phyloP scores from a whole-genome alignment of 2,113 vertebrate species.

The Apteryx owenii region DNA sequence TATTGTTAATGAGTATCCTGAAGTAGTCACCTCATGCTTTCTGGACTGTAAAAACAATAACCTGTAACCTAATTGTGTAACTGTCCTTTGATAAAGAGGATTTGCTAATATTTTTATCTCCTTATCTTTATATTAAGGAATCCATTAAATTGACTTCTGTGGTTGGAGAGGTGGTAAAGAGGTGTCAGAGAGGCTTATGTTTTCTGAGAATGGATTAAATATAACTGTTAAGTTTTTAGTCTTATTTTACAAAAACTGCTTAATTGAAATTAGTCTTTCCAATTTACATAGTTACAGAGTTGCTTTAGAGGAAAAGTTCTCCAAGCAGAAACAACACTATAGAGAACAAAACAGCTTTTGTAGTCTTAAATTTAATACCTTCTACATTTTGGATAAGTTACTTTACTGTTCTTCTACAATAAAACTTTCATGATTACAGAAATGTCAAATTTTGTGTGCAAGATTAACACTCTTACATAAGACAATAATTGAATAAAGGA shows the following conservation, averaged over 20 bases:
- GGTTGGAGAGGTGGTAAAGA: not conserved
- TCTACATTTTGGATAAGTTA: not conserved
- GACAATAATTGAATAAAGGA: not conserved
- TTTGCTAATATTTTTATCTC: not conserved
- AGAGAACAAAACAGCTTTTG: not conserved
- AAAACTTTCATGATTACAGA: not conserved
- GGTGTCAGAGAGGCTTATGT: rapidly evolving
- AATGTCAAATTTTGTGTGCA: not conserved
- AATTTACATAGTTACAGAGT: not conserved
- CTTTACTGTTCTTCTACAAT: not conserved
- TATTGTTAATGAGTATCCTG: not conserved
- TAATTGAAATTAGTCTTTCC: not conserved
- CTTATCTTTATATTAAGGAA: not conserved
- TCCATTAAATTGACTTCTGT: not conserved
- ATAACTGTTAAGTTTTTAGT: not conserved
- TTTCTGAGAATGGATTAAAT: not conserved
- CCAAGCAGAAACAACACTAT: not conserved
- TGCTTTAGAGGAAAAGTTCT: not conserved
- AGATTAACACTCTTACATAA: not conserved
- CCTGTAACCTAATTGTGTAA: not conserved
- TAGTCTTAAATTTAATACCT: not conserved
- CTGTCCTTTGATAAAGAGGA: not conserved
- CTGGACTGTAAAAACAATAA: not conserved
- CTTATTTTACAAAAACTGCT: not conserved
- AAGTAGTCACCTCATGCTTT: not conserved